These are phyloP conservation scores for Crenuchus spilurus DNA, from an alignment of 2,797 vertebrate species.

Conservation along the genomic window DNA sequence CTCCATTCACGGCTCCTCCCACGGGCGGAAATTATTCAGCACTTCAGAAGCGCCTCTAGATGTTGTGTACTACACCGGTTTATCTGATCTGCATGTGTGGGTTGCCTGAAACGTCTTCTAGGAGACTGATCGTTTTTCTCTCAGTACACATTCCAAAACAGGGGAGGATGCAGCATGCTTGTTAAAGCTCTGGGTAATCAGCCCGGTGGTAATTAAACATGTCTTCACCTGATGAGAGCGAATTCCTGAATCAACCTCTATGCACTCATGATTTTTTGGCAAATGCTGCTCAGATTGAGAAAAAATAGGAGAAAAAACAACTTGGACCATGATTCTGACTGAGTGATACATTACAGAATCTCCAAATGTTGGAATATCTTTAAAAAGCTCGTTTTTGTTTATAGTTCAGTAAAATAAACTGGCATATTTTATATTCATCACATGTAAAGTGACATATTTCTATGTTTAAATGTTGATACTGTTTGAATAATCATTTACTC, in stretches of 20 bases:
- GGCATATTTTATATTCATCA: too few relatives aligned
- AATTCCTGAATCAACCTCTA: slow-evolving; percentile 58
- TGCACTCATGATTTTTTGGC: slow-evolving; percentile 56
- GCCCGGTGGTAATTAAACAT: slow-evolving; percentile 62
- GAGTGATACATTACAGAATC: too few relatives aligned
- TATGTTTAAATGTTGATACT: too few relatives aligned
- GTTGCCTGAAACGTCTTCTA: slow-evolving; percentile 45
- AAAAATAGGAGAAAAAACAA: slow-evolving; percentile 5
- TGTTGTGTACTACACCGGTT: slow-evolving; percentile 59
- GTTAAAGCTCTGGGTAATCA: slow-evolving; percentile 53
- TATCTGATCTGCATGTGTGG: slow-evolving; percentile 70
- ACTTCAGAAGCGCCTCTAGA: slow-evolving; percentile 57
- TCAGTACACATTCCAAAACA: slow-evolving; percentile 37
- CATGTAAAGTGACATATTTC: too few relatives aligned
- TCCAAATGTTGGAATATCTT: too few relatives aligned
- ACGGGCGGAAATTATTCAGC: slow-evolving; percentile 65
- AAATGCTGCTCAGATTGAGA: slow-evolving; percentile 53
- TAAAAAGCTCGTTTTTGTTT: too few relatives aligned
- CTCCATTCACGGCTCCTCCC: slow-evolving; percentile 62
- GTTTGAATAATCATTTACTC: too few relatives aligned
- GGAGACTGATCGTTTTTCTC: slow-evolving; percentile 22
- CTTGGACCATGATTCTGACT: slow-evolving; percentile 15
- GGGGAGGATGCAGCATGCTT: slow-evolving; percentile 42
- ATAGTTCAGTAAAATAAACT: too few relatives aligned
- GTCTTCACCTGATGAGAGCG: slow-evolving; percentile 62